Base-by-base conservation (phyloP, 2,888 invertebrate species). In the Xanthia icteritia region DNA sequence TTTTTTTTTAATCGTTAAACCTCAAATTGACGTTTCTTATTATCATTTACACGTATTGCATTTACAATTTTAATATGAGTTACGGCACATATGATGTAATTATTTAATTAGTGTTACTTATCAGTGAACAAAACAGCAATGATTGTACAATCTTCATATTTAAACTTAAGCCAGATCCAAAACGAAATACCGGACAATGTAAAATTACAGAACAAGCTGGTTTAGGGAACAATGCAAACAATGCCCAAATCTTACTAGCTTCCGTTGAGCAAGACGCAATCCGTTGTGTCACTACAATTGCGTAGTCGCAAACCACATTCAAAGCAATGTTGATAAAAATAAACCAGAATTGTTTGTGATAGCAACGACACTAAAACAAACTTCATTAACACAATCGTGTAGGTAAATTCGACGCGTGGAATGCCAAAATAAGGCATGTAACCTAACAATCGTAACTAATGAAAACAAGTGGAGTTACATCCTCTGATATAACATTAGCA, bases 231-330 rank as follows among this genome's bases (percentile, higher is more conserved):
- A 90, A 89, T 86, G 80, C 83, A 81, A 90, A 92, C 91, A 92
- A 91, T 90, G 82, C 75, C 86, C 83, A 90, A 92, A 92, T 90
- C 89, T 90, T 90, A 91, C 90, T 86, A 86, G 83, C 84, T 88
- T 90, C 86, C 88, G 87, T 89, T 79, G 89, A 89, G 77, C 84
- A 80, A 86, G 78, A 88, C 85, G 84, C 83, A 85, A 88, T 88
- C 87, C 66, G 74, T 87, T 88, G 86, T 87, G 84, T 83, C 87
- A 89, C 81, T 81, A 70, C 68, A 80, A 82, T 81, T 80, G 82
- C 81, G 81, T 87, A 87, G 73, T 85, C 77, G 70, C 68, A 80
- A 63, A 48, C 64, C 15, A 67, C 71, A 78, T 58, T 69, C 75
- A 77, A 81, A 79, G 73, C 42, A 69, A 65, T 77, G 39, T 74